phyloP scores from a whole-genome alignment of 2,113 vertebrate species.

The Odontophorus gujanensis region DNA sequence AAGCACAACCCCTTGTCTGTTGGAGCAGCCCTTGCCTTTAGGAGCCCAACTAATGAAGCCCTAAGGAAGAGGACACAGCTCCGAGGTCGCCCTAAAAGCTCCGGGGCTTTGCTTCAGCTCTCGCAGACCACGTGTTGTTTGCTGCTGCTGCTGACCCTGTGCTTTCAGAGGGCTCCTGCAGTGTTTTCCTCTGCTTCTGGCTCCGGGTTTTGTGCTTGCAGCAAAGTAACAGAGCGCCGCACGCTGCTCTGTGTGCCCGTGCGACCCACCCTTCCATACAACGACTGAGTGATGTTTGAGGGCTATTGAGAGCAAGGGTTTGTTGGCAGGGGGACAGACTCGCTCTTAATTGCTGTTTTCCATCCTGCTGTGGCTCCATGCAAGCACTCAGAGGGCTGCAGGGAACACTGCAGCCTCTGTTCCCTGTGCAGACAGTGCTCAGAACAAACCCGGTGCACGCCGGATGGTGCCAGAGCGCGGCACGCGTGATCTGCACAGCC shows the following conservation, averaged over 20 bases:
- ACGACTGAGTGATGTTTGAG: accelerated
- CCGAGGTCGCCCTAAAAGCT: not conserved
- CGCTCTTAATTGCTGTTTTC: not conserved
- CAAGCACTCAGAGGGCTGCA: not conserved
- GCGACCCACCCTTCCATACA: accelerated
- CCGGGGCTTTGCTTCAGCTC: not conserved
- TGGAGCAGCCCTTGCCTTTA: not conserved
- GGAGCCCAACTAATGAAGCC: not conserved
- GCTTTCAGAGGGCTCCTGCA: accelerated
- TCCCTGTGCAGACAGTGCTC: not conserved
- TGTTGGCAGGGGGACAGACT: not conserved
- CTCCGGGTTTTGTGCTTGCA: accelerated
- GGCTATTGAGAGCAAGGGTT: accelerated
- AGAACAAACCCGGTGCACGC: accelerated
- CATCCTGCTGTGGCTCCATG: not conserved
- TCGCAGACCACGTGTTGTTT: not conserved
- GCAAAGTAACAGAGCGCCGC: accelerated
- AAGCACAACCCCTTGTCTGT: not conserved
- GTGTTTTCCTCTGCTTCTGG: not conserved
- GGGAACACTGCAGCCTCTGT: conserved; percentile 14
- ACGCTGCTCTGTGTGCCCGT: accelerated
- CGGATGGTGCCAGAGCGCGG: not conserved
- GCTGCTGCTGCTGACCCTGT: not conserved
- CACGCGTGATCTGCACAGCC: not conserved
- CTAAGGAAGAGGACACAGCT: not conserved